Evolutionary conservation across 2,888 invertebrate genomes (phyloP), one percentile per base, ranked within the genome.

Genomic region (Tanaodytes sp.): DNA sequence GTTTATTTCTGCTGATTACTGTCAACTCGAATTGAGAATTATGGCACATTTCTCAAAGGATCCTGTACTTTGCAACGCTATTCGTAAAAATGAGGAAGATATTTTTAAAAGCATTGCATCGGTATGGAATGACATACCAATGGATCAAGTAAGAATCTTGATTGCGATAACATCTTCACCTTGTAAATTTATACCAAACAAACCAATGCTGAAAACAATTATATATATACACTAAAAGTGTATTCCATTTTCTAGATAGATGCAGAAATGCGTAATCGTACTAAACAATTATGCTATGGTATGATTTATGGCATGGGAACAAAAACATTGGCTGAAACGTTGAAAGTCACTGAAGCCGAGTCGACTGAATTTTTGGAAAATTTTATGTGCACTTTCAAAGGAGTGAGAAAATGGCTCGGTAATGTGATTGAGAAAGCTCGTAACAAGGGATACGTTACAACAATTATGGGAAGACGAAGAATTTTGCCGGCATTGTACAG

Each of bases 281-380:
- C 96, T 2, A 97, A 97, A 85, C 91, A 96, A 86, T 89, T 98
- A 23, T 96, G 96, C 82, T 98, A 98, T 85, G 98, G 96, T 4
- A 95, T 99, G 79, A 92, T 99, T 61, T 99, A 99, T 84, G 99
- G 98, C 5, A 98, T 98, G 92, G 96, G 98, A 1, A 88, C 90
- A 63, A 93, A 90, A 78, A 89, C 93, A 0, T 86, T 99, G 23
- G 90, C 93, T 0, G 93, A 94, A 66, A 90, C 92, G 71, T 87
- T 98, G 30, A 90, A 91, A 58, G 90, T 96, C 8, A 88, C 89
- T 0, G 93, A 94, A 83, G 86, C 90, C 43, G 93, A 95, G 77
- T 97, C 98, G 0, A 87, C 87, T 2, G 86, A 88, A 49, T 94
- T 98, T 84, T 91, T 93, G 82, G 90, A 92, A 61, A 90, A 90